Evolutionary conservation across 2,113 vertebrate genomes (phyloP).

Genomic region (Bubo scandiacus): DNA sequence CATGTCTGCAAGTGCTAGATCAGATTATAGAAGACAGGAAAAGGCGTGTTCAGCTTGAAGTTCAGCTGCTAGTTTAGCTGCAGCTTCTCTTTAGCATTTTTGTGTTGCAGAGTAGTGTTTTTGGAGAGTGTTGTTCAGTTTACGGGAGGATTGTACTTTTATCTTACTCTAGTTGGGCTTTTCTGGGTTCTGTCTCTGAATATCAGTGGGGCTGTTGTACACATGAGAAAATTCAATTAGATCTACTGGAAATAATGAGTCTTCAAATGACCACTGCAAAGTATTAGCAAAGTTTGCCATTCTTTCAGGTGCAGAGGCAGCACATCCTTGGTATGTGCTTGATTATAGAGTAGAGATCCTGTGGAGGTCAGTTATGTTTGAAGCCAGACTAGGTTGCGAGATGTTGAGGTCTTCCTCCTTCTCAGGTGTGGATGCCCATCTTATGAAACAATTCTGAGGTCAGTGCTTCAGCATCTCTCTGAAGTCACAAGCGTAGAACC

Average conservation of each 20-base stretch:
- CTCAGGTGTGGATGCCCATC: not conserved
- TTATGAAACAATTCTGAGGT: not conserved
- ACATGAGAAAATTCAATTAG: not conserved
- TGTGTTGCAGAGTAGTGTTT: not conserved
- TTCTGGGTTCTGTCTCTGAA: not conserved
- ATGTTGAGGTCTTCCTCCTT: not conserved
- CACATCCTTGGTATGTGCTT: not conserved
- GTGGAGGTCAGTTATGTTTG: not conserved
- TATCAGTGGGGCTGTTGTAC: not conserved
- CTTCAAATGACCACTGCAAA: not conserved
- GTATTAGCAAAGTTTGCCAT: not conserved
- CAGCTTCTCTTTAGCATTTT: not conserved
- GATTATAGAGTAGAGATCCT: not conserved
- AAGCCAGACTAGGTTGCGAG: not conserved
- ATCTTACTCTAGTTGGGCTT: not conserved
- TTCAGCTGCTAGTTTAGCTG: not conserved
- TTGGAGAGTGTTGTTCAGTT: not conserved
- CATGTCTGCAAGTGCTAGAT: slow-evolving; percentile 35
- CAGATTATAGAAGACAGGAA: slow-evolving; percentile 67
- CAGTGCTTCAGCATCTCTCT: not conserved
- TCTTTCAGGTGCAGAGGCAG: not conserved
- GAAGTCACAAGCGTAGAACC: not conserved
- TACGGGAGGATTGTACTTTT: not conserved
- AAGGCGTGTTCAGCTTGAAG: slow-evolving; percentile 50
- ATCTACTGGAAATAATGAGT: not conserved